Percentiles rank a stretch among this genome's conserved stretches.
These are phyloP conservation scores for Enteromius radiatus DNA, from an alignment of 2,797 vertebrate species.

Conservation along the genomic window DNA sequence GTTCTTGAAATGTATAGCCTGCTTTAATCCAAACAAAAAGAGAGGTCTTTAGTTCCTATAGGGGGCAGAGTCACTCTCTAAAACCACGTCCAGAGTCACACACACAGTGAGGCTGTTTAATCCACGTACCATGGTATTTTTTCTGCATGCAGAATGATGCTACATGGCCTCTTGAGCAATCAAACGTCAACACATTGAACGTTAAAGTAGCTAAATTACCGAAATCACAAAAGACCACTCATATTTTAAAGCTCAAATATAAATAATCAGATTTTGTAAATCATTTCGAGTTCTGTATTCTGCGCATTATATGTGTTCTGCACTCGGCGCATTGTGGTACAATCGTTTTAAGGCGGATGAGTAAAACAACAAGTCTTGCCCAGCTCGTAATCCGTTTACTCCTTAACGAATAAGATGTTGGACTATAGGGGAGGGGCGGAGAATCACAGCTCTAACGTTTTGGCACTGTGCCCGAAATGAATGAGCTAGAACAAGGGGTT, in stretches of 20 bases:
- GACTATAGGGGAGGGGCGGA: constrained; percentile 28
- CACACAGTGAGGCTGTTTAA: not conserved
- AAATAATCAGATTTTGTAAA: not conserved
- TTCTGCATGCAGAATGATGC: not conserved
- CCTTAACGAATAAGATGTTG: constrained; percentile 50
- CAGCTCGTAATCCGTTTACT: constrained; percentile 32
- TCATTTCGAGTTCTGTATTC: not conserved
- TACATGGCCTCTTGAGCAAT: not conserved
- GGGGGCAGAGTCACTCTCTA: constrained; percentile 71
- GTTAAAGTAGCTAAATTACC: not conserved
- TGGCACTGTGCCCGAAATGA: constrained; percentile 29
- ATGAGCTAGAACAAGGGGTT: constrained; percentile 29
- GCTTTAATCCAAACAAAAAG: not conserved
- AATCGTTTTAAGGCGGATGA: not conserved
- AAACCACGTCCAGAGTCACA: not conserved
- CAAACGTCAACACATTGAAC: not conserved
- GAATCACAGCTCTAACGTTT: constrained; percentile 2
- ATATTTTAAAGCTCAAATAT: not conserved
- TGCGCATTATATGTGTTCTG: not conserved
- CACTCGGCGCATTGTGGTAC: not conserved
- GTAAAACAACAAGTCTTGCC: not conserved
- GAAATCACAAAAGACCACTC: not conserved
- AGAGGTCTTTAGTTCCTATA: constrained; percentile 61
- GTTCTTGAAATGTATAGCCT: not conserved
- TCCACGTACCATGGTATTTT: not conserved